Conservation (phyloP, 2,888 invertebrate genomes). For the Drosophila tanythrix region DNA sequence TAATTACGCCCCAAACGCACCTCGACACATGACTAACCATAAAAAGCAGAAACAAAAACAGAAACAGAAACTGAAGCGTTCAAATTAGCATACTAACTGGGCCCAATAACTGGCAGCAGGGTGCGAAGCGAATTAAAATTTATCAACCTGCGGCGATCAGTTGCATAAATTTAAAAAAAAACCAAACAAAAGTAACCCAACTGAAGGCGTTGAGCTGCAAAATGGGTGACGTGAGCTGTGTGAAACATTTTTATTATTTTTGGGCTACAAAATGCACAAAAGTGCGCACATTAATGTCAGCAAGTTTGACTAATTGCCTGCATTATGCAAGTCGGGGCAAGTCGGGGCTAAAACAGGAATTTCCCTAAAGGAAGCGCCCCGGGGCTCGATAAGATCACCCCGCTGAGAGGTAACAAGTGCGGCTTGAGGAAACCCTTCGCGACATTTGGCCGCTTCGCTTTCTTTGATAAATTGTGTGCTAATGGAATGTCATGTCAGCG, state of each 20-base stretch:
- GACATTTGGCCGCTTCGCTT: conserved; percentile 25
- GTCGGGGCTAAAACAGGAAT: conserved; percentile 8
- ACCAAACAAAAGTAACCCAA: not conserved
- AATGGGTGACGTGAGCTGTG: conserved; percentile 53
- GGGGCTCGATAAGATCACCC: conserved; percentile 57
- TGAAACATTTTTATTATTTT: conserved; percentile 27
- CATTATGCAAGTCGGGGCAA: conserved; percentile 39
- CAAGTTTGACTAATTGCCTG: conserved; percentile 77
- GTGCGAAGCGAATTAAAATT: conserved; percentile 61
- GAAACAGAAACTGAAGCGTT: conserved; percentile 25
- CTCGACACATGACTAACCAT: conserved; percentile 64
- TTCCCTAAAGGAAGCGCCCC: conserved; percentile 61
- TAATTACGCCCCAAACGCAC: conserved; percentile 59
- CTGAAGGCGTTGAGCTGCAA: conserved; percentile 74
- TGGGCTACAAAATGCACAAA: conserved; percentile 66
- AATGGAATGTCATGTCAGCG: conserved; percentile 84
- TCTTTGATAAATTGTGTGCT: conserved; percentile 84
- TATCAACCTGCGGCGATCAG: conserved; percentile 65
- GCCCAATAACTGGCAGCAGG: conserved; percentile 30
- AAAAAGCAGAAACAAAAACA: conserved; percentile 23
- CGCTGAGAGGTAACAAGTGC: conserved; percentile 64
- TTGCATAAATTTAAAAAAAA: conserved; percentile 66
- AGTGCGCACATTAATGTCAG: conserved; percentile 76
- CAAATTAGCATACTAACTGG: conserved; percentile 78
- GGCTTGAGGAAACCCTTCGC: conserved; percentile 37